phyloP scores from a whole-genome alignment of 2,888 invertebrate genomes.

The Muschampia plurimacula region DNA sequence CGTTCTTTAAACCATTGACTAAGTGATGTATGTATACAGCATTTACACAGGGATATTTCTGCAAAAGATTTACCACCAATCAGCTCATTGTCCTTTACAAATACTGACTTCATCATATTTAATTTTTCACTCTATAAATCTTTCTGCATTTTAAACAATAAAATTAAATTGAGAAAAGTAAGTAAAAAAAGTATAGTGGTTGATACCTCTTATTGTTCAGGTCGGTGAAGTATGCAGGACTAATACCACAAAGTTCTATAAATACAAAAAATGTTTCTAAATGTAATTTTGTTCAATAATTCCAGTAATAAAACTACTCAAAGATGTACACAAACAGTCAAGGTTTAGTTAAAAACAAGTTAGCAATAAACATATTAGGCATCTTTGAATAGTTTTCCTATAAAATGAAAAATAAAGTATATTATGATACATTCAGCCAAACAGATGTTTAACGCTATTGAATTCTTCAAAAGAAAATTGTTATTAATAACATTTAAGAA shows the following conservation, averaged over 20 bases:
- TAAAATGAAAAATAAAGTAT: neutral
- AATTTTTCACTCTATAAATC: constrained; percentile 50
- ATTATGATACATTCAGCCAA: neutral
- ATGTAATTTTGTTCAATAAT: constrained; percentile 78
- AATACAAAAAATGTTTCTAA: constrained; percentile 86
- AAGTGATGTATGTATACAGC: constrained; percentile 87
- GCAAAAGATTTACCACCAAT: constrained; percentile 92
- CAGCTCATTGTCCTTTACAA: constrained; percentile 82
- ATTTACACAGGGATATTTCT: constrained; percentile 90
- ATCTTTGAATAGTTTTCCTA: constrained; percentile 59
- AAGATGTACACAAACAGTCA: constrained; percentile 56
- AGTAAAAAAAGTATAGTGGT: constrained; percentile 78
- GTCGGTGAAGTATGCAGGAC: constrained; percentile 86
- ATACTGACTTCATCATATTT: constrained; percentile 60
- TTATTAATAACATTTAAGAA: neutral
- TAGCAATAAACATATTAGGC: constrained; percentile 37
- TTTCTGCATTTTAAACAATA: constrained; percentile 48
- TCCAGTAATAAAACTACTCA: constrained; percentile 61
- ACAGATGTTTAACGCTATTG: neutral
- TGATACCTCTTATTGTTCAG: constrained; percentile 86
- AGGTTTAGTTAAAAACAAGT: neutral
- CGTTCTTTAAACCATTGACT: constrained; percentile 86
- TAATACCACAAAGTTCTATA: constrained; percentile 87
- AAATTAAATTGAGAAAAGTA: constrained; percentile 53
- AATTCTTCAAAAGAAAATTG: neutral